phyloP scores from a whole-genome alignment of 2,113 vertebrate genomes.

The Amblyornis subalaris region DNA sequence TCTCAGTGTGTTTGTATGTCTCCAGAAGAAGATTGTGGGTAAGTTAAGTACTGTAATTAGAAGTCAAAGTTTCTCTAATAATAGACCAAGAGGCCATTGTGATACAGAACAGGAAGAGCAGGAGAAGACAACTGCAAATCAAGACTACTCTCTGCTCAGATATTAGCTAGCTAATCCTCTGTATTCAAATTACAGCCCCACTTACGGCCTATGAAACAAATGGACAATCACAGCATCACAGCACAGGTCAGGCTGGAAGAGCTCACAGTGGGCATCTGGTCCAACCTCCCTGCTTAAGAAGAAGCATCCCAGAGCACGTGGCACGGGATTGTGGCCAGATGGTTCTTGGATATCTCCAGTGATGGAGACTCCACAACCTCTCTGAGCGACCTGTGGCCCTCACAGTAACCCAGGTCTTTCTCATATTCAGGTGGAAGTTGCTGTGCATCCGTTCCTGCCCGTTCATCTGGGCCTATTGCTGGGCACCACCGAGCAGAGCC shows the following conservation, averaged over 20 bases:
- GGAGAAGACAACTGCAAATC: neutral
- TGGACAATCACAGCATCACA: neutral
- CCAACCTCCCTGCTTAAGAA: neutral
- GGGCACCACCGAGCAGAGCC: rapidly evolving
- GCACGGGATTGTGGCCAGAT: neutral
- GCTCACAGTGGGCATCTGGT: neutral
- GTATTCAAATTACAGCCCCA: neutral
- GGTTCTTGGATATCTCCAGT: neutral
- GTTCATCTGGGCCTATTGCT: rapidly evolving
- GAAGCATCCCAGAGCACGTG: rapidly evolving
- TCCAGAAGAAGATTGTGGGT: conserved; percentile 82
- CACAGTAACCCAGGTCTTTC: neutral
- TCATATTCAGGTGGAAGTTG: neutral
- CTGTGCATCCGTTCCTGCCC: neutral
- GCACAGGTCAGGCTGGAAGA: neutral
- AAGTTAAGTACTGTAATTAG: conserved; percentile 7
- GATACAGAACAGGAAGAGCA: neutral
- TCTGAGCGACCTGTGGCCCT: neutral
- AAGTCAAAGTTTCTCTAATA: neutral
- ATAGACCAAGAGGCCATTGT: neutral
- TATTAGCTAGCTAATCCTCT: neutral
- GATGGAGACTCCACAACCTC: neutral
- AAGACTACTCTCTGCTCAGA: neutral
- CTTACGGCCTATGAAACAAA: neutral
- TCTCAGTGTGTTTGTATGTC: conserved; percentile 81